Conservation (phyloP, 2,888 invertebrate species). For the Scaptomyza tumidula region DNA sequence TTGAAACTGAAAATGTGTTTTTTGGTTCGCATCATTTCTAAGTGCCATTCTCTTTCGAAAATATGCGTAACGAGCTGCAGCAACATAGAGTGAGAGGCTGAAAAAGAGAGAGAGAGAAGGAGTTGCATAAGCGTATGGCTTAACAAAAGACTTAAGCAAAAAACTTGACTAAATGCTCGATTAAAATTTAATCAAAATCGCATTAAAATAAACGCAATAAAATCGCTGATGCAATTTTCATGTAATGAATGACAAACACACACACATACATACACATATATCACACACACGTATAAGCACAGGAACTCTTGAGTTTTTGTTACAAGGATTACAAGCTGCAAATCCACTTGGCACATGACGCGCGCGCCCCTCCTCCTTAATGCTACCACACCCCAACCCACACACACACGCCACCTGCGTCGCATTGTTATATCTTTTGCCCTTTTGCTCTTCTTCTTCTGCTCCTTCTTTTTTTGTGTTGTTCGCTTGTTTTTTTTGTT, state of each 20-base stretch:
- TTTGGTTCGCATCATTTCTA: conserved; percentile 43
- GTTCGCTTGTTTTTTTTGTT: conserved; percentile 2
- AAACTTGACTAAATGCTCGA: conserved; percentile 40
- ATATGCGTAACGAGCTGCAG: conserved; percentile 23
- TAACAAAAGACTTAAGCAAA: conserved; percentile 63
- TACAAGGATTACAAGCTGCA: conserved; percentile 70
- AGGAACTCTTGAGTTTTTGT: conserved; percentile 48
- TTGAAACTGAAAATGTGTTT: conserved; percentile 29
- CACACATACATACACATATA: conserved; percentile 10
- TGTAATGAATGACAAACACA: conserved; percentile 48
- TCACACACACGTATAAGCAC: conserved; percentile 2
- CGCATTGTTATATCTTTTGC: conserved; percentile 35
- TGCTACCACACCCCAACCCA: background rate
- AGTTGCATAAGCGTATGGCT: background rate
- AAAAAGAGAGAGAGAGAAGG: background rate
- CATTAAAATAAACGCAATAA: conserved; percentile 46
- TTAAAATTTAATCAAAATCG: conserved; percentile 58
- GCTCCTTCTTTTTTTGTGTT: conserved; percentile 15
- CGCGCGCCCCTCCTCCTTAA: conserved; percentile 19
- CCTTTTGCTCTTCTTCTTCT: conserved; percentile 21
- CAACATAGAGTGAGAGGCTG: too few relatives aligned
- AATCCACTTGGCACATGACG: conserved; percentile 77
- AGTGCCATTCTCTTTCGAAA: conserved; percentile 30
- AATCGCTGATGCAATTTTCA: conserved; percentile 57
- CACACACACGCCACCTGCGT: conserved; percentile 25